phyloP scores from a whole-genome alignment of 2,888 invertebrate species.

The Resseliella maxima region DNA sequence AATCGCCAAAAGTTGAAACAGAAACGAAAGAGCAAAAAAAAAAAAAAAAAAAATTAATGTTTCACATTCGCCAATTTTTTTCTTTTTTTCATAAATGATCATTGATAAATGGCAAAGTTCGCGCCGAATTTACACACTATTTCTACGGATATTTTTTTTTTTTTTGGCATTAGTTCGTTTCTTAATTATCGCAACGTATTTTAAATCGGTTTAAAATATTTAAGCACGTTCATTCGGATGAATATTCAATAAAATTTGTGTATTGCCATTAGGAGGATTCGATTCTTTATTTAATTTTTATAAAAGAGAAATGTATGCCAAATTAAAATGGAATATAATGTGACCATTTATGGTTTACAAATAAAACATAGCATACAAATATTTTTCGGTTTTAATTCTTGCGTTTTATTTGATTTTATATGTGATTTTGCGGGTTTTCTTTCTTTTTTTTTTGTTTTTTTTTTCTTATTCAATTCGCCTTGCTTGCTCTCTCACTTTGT shows the following conservation, averaged over 20 bases:
- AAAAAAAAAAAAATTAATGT: too few relatives aligned
- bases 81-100: neutral
- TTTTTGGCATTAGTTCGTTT: neutral
- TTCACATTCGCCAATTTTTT: too few relatives aligned
- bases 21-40: neutral
- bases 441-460: too few relatives aligned
- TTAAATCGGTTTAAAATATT: neutral
- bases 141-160: too few relatives aligned
- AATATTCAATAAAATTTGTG: neutral
- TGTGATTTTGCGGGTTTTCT: neutral
- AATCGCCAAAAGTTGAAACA: neutral
- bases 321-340: conserved; percentile 18
- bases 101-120: neutral
- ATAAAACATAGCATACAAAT: neutral
- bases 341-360: conserved; percentile 23
- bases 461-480: neutral
- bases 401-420: neutral
- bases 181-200: neutral
- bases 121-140: neutral
- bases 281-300: neutral
- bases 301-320: neutral
- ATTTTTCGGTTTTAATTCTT: neutral
- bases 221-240: neutral
- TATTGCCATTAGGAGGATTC: neutral
- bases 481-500: neutral